phyloP scores from a whole-genome alignment of 2,113 vertebrate species.

The Choloepus hoffmanni region DNA sequence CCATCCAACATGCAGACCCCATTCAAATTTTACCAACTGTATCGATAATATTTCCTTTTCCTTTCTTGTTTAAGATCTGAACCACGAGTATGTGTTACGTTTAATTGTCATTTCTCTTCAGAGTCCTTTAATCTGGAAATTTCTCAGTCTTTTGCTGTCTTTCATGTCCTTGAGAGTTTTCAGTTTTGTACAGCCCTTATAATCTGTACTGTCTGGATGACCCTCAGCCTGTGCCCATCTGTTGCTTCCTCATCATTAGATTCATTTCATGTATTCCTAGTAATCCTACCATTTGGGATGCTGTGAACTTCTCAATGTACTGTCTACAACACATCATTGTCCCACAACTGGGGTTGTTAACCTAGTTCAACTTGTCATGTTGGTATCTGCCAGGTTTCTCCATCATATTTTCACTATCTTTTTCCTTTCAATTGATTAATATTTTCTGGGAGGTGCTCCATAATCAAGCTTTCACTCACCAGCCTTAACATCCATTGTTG shows the following conservation, averaged over 20 bases:
- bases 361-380: neutral
- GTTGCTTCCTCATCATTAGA: neutral
- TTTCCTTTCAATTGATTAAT: neutral
- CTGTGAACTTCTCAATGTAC: neutral
- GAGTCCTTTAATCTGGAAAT: neutral
- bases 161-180: neutral
- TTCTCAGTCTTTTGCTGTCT: neutral
- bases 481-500: neutral
- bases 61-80: neutral
- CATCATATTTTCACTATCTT: neutral
- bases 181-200: neutral
- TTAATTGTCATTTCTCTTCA: neutral
- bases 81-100: neutral
- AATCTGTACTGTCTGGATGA: neutral
- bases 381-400: neutral
- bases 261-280: neutral
- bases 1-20: neutral
- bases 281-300: neutral
- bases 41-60: neutral
- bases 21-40: neutral
- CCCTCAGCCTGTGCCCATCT: rapidly evolving
- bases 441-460: neutral
- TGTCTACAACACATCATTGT: neutral
- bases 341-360: neutral
- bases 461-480: neutral